Evolutionary conservation across 2,113 vertebrate species (phyloP), one percentile per base, ranked within the genome.

Genomic region (Grus americana): DNA sequence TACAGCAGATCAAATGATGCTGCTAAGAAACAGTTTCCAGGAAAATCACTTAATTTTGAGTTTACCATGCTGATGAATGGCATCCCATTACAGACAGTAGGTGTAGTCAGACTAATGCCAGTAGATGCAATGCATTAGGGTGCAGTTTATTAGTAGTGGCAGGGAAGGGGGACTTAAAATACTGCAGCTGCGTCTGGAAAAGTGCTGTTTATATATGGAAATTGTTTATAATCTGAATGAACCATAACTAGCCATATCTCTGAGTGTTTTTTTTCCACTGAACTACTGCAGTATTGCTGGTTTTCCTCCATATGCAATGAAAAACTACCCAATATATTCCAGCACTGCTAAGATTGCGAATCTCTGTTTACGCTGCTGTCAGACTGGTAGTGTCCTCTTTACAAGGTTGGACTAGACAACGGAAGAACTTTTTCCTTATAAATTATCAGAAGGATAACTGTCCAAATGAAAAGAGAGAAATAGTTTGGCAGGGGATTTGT

Each of bases 31-130:
- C 66, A 88, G 40, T 81, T 95, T 94, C 93, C 79, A 92, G 88
- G 57, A 95, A 94, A 94, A 95, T 79, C 83, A 89, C 47, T 87
- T 81, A 52, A 91, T 94, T 93, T 91, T 88, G 40, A 95, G 76
- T 30, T 87, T 87, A 91, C 57, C 80, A 72, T 79, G 34, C 88
- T 91, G 79, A 93, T 80, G 65, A 89, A 79, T 88, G 68, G 52
- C 76, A 91, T 57, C 57, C 68, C 52, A 32, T 93, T 92, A 92
- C n/a, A 86, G 79, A 55, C 82, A 75, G 73, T 54, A 90, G 90
- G 63, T 78, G 20, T 75, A 86, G 68, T 88, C 79, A 40, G 68
- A 92, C 72, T 96, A 89, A 91, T 85, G 30, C 46, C 72, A 74
- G 70, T 65, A 87, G 65, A n/a, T 79, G 62, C 65, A 79, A n/a